Percentiles rank a stretch among this genome's conserved stretches.
phyloP scores from a whole-genome alignment of 2,888 invertebrate genomes.

The Lissonota sp. region DNA sequence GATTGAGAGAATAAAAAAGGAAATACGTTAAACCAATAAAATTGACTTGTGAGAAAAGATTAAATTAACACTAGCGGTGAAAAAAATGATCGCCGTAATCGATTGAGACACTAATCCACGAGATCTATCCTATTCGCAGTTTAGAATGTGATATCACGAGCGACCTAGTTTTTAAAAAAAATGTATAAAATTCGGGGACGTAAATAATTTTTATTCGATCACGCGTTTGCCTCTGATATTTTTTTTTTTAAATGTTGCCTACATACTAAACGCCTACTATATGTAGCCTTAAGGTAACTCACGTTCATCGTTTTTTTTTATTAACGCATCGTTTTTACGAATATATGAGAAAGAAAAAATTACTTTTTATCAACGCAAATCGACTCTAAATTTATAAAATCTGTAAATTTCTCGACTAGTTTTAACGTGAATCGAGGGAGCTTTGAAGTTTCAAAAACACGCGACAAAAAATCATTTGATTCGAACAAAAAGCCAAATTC shows the following conservation, averaged over 20 bases:
- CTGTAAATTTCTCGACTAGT: conserved; percentile 51
- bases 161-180: conserved; percentile 53
- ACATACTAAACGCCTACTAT: conserved; percentile 2
- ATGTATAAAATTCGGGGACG: conserved; percentile 21
- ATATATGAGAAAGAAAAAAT: conserved; percentile 13
- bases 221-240: conserved; percentile 58
- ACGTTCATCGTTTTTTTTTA: conserved; percentile 16
- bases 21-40: conserved; percentile 28
- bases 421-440: conserved; percentile 40
- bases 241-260: conserved; percentile 44
- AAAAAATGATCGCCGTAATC: conserved; percentile 51
- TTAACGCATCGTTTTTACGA: conserved; percentile 1
- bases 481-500: background rate
- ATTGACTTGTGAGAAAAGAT: conserved; percentile 38
- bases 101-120: conserved; percentile 55
- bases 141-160: conserved; percentile 69
- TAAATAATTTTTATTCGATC: conserved; percentile 63
- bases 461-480: background rate
- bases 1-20: conserved; percentile 21
- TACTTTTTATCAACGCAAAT: conserved; percentile 19
- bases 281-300: background rate
- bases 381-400: conserved; percentile 37
- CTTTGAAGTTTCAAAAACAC: conserved; percentile 40
- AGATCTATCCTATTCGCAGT: conserved; percentile 68
- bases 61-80: conserved; percentile 34